Percentiles rank a stretch among this genome's conserved stretches.
These are phyloP conservation scores for Andrena trimmerana DNA, from an alignment of 2,888 invertebrate species.

Conservation along the genomic window DNA sequence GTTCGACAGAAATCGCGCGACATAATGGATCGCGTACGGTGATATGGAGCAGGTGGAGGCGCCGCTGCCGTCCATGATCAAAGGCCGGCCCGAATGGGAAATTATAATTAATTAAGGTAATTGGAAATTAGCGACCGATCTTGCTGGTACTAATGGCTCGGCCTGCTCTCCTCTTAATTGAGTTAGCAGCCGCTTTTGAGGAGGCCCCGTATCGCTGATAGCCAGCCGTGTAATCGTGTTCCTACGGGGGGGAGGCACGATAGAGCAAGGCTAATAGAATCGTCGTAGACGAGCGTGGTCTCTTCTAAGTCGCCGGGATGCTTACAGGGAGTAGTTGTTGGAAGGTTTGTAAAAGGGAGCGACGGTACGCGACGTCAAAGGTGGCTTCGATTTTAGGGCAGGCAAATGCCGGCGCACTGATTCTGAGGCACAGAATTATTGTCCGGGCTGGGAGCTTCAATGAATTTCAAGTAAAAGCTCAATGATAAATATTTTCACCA, in stretches of 20 bases:
- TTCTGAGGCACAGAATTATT: no score
- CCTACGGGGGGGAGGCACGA: conserved; percentile 77
- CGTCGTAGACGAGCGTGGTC: conserved; percentile 59
- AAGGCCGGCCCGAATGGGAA: conserved; percentile 81
- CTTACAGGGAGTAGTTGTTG: conserved; percentile 32
- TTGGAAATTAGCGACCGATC: conserved; percentile 84
- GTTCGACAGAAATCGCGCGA: conserved; percentile 51
- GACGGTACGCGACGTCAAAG: not conserved
- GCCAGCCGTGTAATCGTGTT: conserved; percentile 82
- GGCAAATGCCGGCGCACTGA: not conserved
- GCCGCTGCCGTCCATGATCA: conserved; percentile 76
- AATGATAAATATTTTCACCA: no score
- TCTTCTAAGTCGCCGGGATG: conserved; percentile 31
- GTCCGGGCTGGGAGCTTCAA: no score
- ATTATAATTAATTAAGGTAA: conserved; percentile 83
- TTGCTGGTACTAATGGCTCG: conserved; percentile 80
- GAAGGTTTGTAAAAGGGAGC: conserved; percentile 30
- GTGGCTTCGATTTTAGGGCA: not conserved
- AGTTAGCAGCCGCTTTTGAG: conserved; percentile 84
- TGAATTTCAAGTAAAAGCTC: no score
- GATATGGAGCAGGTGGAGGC: conserved; percentile 52
- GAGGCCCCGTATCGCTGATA: conserved; percentile 83
- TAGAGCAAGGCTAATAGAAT: conserved; percentile 81
- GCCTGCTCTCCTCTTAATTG: conserved; percentile 80
- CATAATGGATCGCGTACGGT: conserved; percentile 62